Base-by-base conservation (phyloP, 2,888 invertebrate species). In the Microplitis manilae region DNA sequence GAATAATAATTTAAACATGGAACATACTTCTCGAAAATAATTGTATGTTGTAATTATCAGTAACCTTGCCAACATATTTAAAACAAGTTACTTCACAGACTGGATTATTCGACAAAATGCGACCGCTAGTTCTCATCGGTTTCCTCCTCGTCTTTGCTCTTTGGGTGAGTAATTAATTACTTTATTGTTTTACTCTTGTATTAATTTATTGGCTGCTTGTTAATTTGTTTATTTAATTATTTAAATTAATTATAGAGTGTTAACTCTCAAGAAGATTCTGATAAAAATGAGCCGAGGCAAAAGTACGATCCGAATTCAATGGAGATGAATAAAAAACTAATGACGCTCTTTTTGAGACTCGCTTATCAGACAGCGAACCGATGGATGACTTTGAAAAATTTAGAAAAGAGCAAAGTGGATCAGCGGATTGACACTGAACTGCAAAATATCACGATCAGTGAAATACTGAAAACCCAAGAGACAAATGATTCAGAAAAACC, bases 291-390 rank as follows among this genome's bases (percentile, higher is more conserved):
- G 2, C 30, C 30, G 30, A 30, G 4, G 30, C 17, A 39, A 59
- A 50, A 67, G 17, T 81, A 79, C 67, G 79, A 82, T 30, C 80
- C 80, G 0, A 71, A 79, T 71, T 81, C 81, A 6, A 78, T 83
- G 69, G 64, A 74, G 5, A 79, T 82, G 13, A 81, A 82, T 61
- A 81, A 83, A 68, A 82, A 72, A 50, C 75, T 82, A 39, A 68
- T 83, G 7, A 76, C 74, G 50, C 40, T 82, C 2, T 79, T 83
- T 6, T 59, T 81, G 4, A 76, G 69, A n/a, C 71, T 82, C 6
- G 80, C 80, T 13, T 78, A 79, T 4, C 68, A 79, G 8, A 81
- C 81, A 2, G 80, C 81, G 7, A 76, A 77, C 75, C 80, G 76
- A 71, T 68, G 81, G 20, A 73, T 77, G 5, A 68, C 41, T 61